Evolutionary conservation across 64 coral and sea anemone genomes (phyloP).

Genomic region (Cladopsammia gracilis): DNA sequence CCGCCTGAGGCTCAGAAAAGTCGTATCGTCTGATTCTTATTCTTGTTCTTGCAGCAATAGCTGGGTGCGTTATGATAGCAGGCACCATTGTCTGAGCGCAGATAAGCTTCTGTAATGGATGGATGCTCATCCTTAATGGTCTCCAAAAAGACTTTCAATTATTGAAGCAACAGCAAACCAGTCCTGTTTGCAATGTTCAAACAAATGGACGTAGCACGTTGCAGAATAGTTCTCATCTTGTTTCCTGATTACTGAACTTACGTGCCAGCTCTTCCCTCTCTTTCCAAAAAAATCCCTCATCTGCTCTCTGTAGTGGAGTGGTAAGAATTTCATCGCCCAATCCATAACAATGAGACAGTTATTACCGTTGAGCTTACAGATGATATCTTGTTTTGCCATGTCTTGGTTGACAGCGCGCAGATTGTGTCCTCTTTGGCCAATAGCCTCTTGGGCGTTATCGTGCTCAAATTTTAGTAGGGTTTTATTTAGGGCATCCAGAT

Average conservation of each 20-base stretch:
- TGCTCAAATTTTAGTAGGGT: background rate
- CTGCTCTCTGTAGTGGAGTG: constrained; percentile 33
- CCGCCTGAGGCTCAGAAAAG: constrained; percentile 3
- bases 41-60: background rate
- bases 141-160: background rate
- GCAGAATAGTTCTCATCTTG: background rate
- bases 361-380: constrained; percentile 20
- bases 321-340: constrained; percentile 68
- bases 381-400: constrained; percentile 44
- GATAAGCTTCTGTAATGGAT: background rate
- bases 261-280: background rate
- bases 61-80: background rate
- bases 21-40: background rate
- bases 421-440: background rate
- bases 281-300: constrained; percentile 5
- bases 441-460: background rate
- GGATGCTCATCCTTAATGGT: background rate
- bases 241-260: background rate
- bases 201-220: background rate
- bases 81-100: constrained; percentile 3
- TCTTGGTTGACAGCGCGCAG: constrained; percentile 34
- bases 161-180: background rate
- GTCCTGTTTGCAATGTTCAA: background rate
- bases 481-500: background rate
- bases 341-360: constrained; percentile 56